Evolutionary conservation across 2,888 invertebrate genomes (phyloP), one percentile per base, ranked within the genome.

Genomic region (Drosophila maculinotata): DNA sequence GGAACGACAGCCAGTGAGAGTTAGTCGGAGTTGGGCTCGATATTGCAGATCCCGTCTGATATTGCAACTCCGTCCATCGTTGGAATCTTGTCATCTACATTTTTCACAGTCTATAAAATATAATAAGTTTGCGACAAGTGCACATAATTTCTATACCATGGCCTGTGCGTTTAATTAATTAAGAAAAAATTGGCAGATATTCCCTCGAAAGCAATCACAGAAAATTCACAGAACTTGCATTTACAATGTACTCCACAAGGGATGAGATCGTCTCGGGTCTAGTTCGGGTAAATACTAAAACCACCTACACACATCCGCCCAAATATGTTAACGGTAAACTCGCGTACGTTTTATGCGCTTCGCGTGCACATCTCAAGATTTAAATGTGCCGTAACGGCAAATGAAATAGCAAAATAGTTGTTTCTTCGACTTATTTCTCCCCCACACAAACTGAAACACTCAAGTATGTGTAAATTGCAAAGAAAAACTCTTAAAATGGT

Each of bases 91-190:
- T 51, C 68, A 66, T 69, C 60, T 71, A 76, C 79, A 89, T 89
- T 82, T 89, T 88, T 83, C 87, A 88, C 89, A 89, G 89, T 89
- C 89, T 89, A 88, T 87, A 78, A 87, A 86, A 88, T 84, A 82
- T 88, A 81, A 89, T 89, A 89, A 86, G 86, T 83, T 80, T 82
- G 79, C 81, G 87, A 74, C 89, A 89, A 89, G 78, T 89, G 88
- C 73, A 44, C 65, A 69, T 60, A 31, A 67, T 54, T 52, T 56
- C 12, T 33, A 54, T 42, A 45, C 31, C 39, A 64, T 41, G 23
- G 26, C 41, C 6, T 28, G 23, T 33, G 45, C 35, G 28, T 51
- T 53, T 39, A 47, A 60, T 66, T 57, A 73, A 74, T 74, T 74
- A 54, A 35, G 5, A 7, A 38, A 39, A 30, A 51, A 25, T 23